A percentile compares a stretch with the other conserved stretches of the same genome.
Conservation (phyloP, 2,888 invertebrate species). For the Trachelus troglodyta region DNA sequence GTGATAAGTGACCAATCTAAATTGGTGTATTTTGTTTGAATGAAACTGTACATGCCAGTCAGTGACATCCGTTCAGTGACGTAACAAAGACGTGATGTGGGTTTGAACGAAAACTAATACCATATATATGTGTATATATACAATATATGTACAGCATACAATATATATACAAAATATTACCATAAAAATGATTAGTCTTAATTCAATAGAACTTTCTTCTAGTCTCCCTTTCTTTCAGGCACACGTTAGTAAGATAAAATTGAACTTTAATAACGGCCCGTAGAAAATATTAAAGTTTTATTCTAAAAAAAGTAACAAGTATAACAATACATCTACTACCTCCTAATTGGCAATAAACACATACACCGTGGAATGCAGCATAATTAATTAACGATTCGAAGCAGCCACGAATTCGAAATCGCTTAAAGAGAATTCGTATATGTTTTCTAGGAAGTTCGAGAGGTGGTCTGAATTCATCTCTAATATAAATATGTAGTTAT, state of each 20-base stretch:
- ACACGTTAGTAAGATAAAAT: not conserved
- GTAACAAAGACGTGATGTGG: not conserved
- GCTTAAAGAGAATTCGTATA: not conserved
- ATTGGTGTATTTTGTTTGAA: not conserved
- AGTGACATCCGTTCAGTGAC: not conserved
- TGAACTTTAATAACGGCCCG: not conserved
- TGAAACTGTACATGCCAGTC: not conserved
- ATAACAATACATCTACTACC: conserved; percentile 46
- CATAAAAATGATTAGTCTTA: not conserved
- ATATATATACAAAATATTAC: not conserved
- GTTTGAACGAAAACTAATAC: not conserved
- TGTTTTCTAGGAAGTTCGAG: not conserved
- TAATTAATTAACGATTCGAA: not conserved
- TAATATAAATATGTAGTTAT: not conserved
- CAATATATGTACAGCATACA: not conserved
- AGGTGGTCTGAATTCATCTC: not conserved
- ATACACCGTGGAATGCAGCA: conserved; percentile 12
- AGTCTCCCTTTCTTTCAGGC: not conserved
- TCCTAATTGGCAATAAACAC: conserved; percentile 12
- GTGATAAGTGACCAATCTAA: not conserved
- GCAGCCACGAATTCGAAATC: not conserved
- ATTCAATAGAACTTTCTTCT: not conserved
- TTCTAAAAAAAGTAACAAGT: conserved; percentile 55
- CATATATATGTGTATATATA: not conserved
- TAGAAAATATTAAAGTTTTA: conserved; percentile 55